Evolutionary conservation across 1,140 invertebrate genomes (phyloP), one percentile per base, ranked within the genome.

Genomic region (Drosophila lowei): DNA sequence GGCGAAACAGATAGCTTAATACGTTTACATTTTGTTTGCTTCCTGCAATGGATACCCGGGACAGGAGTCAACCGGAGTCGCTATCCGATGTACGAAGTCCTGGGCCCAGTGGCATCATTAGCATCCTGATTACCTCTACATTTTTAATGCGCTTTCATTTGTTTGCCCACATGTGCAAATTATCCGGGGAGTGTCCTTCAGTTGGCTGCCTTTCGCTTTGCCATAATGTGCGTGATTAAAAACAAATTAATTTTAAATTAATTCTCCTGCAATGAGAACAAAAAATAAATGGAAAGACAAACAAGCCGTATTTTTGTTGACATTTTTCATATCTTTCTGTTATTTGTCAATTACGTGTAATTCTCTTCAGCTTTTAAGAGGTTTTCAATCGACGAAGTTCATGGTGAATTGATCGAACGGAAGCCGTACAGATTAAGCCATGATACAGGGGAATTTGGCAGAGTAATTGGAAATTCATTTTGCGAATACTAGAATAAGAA

Each of bases 171-270:
- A 68, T 72, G 66, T 68, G 66, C 43, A 71, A 85, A 73, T 68
- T 68, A 63, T 65, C 59, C 21, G 15, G 13, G 48, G 46, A 48
- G 55, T 59, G 52, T 43, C 72, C 21, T 57, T 59, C 18, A 21
- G 23, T 47, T 42, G 23, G 42, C 15, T 58, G 52, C 25, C 25
- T 44, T 34, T 21, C 28, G 23, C 23, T 53, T 54, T 62, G 60
- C 21, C 28, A 43, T 38, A 72, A 65, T 61, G 23, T 25, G 21
- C 30, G 53, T 48, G 53, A 88, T 86, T 86, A 88, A 86, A 81
- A 83, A 61, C 67, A 76, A 88, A 86, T 88, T 88, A 83, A 76
- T 78, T 72, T 63, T 52, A 63, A 78, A 81, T 86, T 78, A 81
- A 88, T 88, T 70, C 71, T 25, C 38, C 11, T 5, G 41, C 34